phyloP scores from a whole-genome alignment of 2,113 vertebrate species.

The Barnardius zonarius region DNA sequence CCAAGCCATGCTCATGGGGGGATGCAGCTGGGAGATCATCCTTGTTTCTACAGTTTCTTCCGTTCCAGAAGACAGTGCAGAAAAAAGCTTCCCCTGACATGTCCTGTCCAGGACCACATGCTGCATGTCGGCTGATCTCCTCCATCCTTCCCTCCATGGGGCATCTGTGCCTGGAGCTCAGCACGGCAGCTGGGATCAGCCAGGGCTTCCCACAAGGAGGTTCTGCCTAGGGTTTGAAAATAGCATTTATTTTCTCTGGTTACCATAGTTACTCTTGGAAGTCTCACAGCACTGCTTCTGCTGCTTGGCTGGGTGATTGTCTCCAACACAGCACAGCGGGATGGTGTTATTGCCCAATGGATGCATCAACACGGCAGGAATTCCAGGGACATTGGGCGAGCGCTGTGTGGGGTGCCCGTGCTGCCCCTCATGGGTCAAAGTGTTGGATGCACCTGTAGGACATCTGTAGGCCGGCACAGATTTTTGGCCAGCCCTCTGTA shows the following conservation, averaged over 20 bases:
- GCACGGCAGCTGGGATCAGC: not conserved
- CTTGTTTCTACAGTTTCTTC: not conserved
- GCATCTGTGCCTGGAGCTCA: not conserved
- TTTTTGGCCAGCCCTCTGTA: not conserved
- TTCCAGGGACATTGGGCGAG: not conserved
- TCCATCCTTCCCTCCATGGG: not conserved
- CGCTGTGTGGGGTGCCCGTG: no score
- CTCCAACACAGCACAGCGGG: rapidly evolving
- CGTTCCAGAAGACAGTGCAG: not conserved
- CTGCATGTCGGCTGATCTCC: not conserved
- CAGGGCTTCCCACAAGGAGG: not conserved
- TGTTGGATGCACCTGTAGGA: not conserved
- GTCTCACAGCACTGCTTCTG: not conserved
- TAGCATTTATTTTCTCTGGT: slow-evolving; percentile 6
- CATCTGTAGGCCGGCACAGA: not conserved
- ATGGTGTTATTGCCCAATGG: not conserved
- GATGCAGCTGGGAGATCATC: not conserved
- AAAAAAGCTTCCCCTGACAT: not conserved
- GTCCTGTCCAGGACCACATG: not conserved
- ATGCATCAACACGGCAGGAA: not conserved
- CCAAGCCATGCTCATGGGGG: not conserved
- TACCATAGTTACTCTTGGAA: slow-evolving; percentile 39
- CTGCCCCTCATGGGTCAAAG: not conserved
- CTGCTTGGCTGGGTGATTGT: not conserved
- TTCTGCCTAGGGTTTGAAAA: not conserved